phyloP scores from a whole-genome alignment of 1,140 invertebrate genomes.

The Pachypeltis micranthus region DNA sequence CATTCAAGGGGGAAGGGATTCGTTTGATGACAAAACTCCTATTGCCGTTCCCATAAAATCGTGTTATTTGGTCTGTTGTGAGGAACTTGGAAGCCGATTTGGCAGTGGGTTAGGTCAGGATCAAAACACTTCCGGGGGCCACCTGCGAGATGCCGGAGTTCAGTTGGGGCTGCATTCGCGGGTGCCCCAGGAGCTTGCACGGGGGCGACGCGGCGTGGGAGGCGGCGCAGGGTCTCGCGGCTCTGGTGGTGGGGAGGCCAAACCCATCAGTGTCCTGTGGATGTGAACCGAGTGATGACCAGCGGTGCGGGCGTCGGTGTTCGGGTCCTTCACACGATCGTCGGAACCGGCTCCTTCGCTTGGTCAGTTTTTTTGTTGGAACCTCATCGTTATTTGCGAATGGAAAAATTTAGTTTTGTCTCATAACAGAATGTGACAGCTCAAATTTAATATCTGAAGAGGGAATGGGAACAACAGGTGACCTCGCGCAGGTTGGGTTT shows the following conservation, averaged over 20 bases:
- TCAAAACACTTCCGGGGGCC: background rate
- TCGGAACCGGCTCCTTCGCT: background rate
- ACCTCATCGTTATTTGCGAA: no score
- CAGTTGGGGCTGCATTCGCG: background rate
- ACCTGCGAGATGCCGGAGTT: background rate
- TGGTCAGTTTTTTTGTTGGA: no score
- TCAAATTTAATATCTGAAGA: no score
- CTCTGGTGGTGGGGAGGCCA: background rate
- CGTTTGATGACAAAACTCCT: no score
- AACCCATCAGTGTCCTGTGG: background rate
- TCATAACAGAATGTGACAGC: no score
- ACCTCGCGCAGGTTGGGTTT: no score
- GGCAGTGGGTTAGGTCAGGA: background rate
- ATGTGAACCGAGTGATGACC: constrained; percentile 6
- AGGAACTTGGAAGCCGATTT: no score
- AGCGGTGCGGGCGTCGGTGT: background rate
- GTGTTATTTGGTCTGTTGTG: no score
- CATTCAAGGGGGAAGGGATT: no score
- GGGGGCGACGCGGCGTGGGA: background rate
- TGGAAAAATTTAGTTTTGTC: no score
- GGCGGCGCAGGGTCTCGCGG: background rate
- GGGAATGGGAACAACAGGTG: no score
- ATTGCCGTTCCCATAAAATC: no score
- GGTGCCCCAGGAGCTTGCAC: background rate
- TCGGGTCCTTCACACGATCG: background rate